Conservation (phyloP, 2,797 vertebrate genomes). For the Ptychobarbus kaznakovi region DNA sequence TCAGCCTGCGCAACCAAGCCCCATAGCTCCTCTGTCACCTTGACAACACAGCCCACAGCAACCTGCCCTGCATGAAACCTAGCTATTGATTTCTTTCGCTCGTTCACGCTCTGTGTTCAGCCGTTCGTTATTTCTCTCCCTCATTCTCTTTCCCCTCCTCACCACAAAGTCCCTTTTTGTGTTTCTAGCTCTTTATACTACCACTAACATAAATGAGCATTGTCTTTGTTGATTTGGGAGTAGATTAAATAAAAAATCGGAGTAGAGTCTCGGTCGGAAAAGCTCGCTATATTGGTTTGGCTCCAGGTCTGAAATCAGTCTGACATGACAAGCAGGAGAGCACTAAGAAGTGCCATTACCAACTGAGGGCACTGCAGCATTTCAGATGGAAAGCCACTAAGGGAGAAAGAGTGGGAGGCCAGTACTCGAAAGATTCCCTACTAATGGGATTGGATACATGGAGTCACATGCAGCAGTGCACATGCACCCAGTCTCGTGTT, state of each 20-base stretch:
- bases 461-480: conserved; percentile 26
- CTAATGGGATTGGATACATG: conserved; percentile 41
- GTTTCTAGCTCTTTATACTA: conserved; percentile 22
- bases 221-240: conserved; percentile 23
- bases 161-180: conserved; percentile 34
- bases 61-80: conserved; percentile 85
- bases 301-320: conserved; percentile 60
- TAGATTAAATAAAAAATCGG: neutral
- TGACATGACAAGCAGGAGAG: conserved; percentile 60
- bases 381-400: conserved; percentile 58
- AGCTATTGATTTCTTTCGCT: conserved; percentile 71
- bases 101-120: conserved; percentile 36
- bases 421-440: conserved; percentile 41
- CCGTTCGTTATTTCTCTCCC: conserved; percentile 49
- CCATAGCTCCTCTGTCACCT: conserved; percentile 92
- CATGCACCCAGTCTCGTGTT: neutral
- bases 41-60: conserved; percentile 84
- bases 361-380: conserved; percentile 68
- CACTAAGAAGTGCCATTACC: conserved; percentile 60
- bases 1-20: conserved; percentile 83
- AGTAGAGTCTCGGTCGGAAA: neutral
- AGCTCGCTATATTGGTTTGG: conserved; percentile 50
- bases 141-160: conserved; percentile 41
- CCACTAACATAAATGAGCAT: neutral
- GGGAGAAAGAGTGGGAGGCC: conserved; percentile 44